These are phyloP conservation scores for Tragelaphus buxtoni DNA, from an alignment of 2,113 vertebrate species.

Conservation along the genomic window DNA sequence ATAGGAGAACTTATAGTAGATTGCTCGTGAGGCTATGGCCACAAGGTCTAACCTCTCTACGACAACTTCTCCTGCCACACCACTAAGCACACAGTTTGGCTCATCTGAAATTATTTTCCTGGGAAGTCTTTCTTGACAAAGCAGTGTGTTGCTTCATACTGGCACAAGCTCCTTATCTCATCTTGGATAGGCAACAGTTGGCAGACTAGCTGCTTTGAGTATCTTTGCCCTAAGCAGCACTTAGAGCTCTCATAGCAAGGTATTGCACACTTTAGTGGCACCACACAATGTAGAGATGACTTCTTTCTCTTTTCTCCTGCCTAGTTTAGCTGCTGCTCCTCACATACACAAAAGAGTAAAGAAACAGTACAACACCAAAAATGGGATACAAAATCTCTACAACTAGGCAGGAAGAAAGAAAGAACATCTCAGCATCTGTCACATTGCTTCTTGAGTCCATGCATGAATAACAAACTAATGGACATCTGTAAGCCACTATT, in stretches of 20 bases:
- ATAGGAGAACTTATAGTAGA: neutral
- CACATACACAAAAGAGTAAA: neutral
- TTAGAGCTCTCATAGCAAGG: neutral
- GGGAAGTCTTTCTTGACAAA: neutral
- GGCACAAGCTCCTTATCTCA: neutral
- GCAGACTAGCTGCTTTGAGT: neutral
- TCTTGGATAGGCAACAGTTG: neutral
- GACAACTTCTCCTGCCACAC: neutral
- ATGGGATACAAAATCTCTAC: neutral
- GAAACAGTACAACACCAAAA: neutral
- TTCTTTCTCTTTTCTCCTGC: neutral
- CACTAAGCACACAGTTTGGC: neutral
- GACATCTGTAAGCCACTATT: neutral
- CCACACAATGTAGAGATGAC: neutral
- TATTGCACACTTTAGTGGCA: neutral
- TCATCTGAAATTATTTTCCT: neutral
- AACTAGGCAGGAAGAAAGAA: neutral
- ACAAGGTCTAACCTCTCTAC: neutral
- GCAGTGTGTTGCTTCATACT: neutral
- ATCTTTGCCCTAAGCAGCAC: neutral
- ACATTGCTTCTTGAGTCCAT: neutral
- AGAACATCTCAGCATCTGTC: neutral
- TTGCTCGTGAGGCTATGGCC: neutral
- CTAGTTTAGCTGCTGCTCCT: neutral
- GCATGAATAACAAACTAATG: neutral